Evolutionary conservation across 2,888 invertebrate genomes (phyloP).

Genomic region (Drosophila algonquin): DNA sequence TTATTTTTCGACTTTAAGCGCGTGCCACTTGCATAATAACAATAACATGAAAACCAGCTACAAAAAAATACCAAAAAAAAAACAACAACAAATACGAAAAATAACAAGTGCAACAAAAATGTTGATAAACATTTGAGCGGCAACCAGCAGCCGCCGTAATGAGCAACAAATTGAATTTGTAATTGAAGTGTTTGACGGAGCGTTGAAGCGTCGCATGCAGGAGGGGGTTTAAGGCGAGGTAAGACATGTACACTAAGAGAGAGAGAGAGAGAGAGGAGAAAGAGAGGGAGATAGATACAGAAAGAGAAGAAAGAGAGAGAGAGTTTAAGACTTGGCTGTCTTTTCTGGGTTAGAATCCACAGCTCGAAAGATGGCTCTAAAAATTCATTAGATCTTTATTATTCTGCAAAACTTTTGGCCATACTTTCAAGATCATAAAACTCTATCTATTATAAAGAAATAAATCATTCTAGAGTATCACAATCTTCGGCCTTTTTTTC

Average conservation of each 20-base stretch:
- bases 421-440: neutral
- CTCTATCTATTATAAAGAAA: neutral
- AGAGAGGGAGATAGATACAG: too few relatives aligned
- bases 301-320: neutral
- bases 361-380: too few relatives aligned
- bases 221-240: neutral
- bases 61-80: neutral
- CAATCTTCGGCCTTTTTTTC: neutral
- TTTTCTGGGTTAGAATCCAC: too few relatives aligned
- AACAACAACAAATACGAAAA: neutral
- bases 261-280: neutral
- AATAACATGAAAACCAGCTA: neutral
- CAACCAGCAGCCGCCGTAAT: slow-evolving; percentile 59
- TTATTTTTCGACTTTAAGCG: slow-evolving; percentile 54
- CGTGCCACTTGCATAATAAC: slow-evolving; percentile 67
- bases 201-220: slow-evolving; percentile 25
- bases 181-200: slow-evolving; percentile 60
- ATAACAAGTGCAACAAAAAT: slow-evolving; percentile 46
- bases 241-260: neutral
- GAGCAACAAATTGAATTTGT: slow-evolving; percentile 73
- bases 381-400: neutral
- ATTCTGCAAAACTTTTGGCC: neutral
- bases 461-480: neutral
- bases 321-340: too few relatives aligned
- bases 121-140: slow-evolving; percentile 69